Evolutionary conservation across 2,888 invertebrate genomes (phyloP).

Genomic region (Drosophila flavopinicola): DNA sequence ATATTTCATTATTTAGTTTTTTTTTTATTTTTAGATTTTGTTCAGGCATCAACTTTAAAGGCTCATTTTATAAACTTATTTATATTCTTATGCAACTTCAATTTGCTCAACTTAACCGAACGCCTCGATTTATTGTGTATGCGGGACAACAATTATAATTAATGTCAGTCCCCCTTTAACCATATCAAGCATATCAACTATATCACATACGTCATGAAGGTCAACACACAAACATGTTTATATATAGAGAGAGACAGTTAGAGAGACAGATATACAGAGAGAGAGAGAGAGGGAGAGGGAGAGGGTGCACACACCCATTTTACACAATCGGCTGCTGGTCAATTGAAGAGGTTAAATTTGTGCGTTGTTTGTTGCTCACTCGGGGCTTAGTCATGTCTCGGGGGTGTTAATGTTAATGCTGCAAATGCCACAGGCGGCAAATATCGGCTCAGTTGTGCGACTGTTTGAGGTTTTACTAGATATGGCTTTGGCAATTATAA

Average conservation of each 20-base stretch:
- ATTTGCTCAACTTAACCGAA: too few relatives aligned
- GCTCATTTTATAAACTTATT: too few relatives aligned
- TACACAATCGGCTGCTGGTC: constrained; percentile 48
- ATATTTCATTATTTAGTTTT: too few relatives aligned
- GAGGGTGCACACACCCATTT: constrained; percentile 19
- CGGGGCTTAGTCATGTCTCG: constrained; percentile 66
- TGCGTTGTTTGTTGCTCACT: constrained; percentile 45
- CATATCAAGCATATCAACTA: neutral
- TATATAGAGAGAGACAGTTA: constrained; percentile 10
- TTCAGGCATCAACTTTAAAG: too few relatives aligned
- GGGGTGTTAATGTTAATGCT: constrained; percentile 69
- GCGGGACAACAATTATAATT: neutral
- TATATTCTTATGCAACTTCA: too few relatives aligned
- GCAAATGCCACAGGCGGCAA: constrained; percentile 37
- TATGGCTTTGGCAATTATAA: constrained; percentile 65
- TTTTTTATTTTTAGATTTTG: too few relatives aligned
- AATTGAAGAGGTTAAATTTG: constrained; percentile 74
- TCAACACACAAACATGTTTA: constrained; percentile 40
- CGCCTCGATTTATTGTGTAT: constrained; percentile 1
- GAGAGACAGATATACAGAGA: too few relatives aligned
- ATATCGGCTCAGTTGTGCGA: constrained; percentile 28
- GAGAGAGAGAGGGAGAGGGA: too few relatives aligned
- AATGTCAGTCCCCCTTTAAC: neutral
- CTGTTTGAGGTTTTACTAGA: constrained; percentile 28
- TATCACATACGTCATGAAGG: constrained; percentile 63